Conservation (phyloP, 2,113 vertebrate species). For the Lontra canadensis region DNA sequence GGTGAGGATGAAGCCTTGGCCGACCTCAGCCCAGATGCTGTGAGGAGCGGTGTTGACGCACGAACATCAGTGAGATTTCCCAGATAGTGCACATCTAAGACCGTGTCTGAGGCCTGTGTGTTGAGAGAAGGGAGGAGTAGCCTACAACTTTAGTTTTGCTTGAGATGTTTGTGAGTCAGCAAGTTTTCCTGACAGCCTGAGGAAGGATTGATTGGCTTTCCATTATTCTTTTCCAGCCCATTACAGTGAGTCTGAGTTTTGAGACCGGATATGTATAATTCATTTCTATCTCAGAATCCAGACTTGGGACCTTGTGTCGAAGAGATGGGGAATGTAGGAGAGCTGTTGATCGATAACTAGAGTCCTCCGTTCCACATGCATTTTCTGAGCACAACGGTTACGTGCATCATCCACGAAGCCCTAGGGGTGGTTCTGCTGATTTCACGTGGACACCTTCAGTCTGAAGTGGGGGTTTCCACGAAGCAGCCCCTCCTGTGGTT, state of each 20-base stretch:
- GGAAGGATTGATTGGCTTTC: conserved; percentile 30
- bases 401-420: background rate
- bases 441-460: background rate
- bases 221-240: conserved; percentile 11
- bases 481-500: background rate
- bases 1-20: background rate
- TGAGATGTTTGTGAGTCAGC: background rate
- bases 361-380: accelerated
- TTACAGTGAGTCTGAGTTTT: background rate
- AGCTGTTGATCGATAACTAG: background rate
- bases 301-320: background rate
- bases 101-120: too few species aligned
- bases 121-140: background rate
- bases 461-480: background rate
- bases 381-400: background rate
- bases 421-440: background rate
- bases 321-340: background rate
- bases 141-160: background rate
- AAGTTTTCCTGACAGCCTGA: conserved; percentile 15
- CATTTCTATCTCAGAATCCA: background rate
- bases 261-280: background rate
- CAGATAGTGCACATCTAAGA: too few species aligned
- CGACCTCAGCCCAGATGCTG: background rate
- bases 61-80: background rate
- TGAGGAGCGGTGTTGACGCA: background rate